These are phyloP conservation scores for Allolobophora icterica DNA, from an alignment of 2,888 invertebrate species.

Conservation along the genomic window DNA sequence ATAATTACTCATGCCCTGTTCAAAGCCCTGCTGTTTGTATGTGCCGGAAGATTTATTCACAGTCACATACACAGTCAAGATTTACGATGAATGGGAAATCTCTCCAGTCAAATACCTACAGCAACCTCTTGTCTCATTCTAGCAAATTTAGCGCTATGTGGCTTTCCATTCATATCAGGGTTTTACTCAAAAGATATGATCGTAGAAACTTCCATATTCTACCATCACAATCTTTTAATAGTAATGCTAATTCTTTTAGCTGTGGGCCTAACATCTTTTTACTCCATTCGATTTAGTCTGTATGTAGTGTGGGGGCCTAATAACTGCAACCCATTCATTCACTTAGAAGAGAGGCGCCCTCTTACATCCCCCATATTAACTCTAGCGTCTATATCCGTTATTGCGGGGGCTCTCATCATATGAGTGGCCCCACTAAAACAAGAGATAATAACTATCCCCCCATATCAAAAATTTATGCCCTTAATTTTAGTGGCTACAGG, in stretches of 20 bases:
- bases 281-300: constrained; percentile 46
- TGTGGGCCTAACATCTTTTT: constrained; percentile 44
- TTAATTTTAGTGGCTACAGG: constrained; percentile 39
- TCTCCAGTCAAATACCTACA: constrained; percentile 51
- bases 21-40: constrained; percentile 78
- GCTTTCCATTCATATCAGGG: constrained; percentile 56
- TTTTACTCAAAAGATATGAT: constrained; percentile 60
- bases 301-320: constrained; percentile 37
- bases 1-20: constrained; percentile 77
- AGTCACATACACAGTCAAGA: constrained; percentile 73
- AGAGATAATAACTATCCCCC: constrained; percentile 33
- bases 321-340: constrained; percentile 30
- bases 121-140: constrained; percentile 49
- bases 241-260: constrained; percentile 42
- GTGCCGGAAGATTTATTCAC: constrained; percentile 77
- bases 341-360: constrained; percentile 31
- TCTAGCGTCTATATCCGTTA: constrained; percentile 40
- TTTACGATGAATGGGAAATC: constrained; percentile 69
- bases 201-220: constrained; percentile 48
- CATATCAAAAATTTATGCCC: constrained; percentile 39
- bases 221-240: constrained; percentile 36
- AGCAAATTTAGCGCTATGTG: constrained; percentile 51
- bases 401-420: constrained; percentile 38
- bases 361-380: constrained; percentile 40
- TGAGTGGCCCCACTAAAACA: constrained; percentile 37